Evolutionary conservation across 2,113 vertebrate genomes (phyloP).

Genomic region (Sciurus niger): DNA sequence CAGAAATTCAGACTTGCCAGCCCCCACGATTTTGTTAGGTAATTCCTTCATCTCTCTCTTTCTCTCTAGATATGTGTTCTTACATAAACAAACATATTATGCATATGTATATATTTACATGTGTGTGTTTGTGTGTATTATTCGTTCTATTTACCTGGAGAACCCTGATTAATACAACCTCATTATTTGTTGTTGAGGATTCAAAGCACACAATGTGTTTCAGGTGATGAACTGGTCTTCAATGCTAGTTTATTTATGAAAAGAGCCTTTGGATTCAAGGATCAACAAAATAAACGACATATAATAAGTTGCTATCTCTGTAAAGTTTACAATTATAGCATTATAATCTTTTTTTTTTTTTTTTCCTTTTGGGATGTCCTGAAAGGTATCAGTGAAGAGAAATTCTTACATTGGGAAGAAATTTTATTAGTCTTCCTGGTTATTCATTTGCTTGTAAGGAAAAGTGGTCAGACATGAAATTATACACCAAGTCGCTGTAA

Average conservation of each 20-base stretch:
- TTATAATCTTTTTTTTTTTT: neutral
- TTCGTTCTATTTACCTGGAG: neutral
- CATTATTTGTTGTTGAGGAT: neutral
- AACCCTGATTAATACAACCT: neutral
- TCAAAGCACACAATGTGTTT: neutral
- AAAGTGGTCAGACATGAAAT: neutral
- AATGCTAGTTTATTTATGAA: neutral
- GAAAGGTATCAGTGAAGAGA: neutral
- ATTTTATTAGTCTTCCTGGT: neutral
- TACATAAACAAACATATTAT: neutral
- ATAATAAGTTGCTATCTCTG: neutral
- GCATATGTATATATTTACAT: too few species aligned
- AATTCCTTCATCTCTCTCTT: neutral
- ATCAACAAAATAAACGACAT: neutral
- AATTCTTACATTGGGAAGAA: neutral
- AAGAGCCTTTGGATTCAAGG: neutral
- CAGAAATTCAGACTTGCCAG: too few species aligned
- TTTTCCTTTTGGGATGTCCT: neutral
- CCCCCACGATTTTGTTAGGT: accelerated
- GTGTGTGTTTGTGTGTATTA: neutral
- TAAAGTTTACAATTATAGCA: neutral
- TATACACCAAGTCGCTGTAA: neutral
- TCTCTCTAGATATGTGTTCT: neutral
- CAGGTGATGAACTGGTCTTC: neutral
- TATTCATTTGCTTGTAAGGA: constrained; percentile 5